phyloP scores from a whole-genome alignment of 2,113 vertebrate genomes.

The Gopherus flavomarginatus region DNA sequence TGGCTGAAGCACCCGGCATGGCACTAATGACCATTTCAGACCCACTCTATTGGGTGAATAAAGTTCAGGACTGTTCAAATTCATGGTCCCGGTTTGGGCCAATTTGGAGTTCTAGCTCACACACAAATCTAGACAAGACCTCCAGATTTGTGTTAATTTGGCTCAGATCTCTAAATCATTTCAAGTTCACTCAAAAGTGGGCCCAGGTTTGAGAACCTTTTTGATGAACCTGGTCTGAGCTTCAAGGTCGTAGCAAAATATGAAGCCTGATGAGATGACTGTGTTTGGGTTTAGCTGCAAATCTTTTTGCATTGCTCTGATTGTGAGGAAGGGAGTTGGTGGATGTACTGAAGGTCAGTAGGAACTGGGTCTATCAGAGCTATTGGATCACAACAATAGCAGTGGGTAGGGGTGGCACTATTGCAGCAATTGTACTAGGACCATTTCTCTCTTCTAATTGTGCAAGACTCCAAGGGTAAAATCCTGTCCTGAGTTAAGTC shows the following conservation, averaged over 20 bases:
- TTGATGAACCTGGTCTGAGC: background rate
- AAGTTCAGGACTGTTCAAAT: background rate
- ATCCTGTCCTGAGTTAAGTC: background rate
- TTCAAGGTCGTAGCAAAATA: background rate
- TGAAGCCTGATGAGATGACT: background rate
- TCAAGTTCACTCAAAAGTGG: background rate
- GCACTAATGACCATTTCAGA: background rate
- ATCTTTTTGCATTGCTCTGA: background rate
- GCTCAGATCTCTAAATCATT: background rate
- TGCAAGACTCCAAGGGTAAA: fast-evolving
- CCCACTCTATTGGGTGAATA: background rate
- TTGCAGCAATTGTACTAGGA: background rate
- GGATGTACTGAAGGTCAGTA: background rate
- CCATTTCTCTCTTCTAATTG: background rate
- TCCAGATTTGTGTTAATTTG: background rate
- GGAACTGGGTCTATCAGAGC: background rate
- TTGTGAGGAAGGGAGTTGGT: background rate
- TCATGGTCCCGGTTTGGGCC: background rate
- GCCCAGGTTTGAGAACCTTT: background rate
- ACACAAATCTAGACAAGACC: background rate
- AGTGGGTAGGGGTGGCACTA: background rate
- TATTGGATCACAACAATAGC: no score
- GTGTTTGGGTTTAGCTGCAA: background rate
- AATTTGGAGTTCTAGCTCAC: background rate
- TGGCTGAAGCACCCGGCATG: background rate